phyloP scores from a whole-genome alignment of 2,797 vertebrate genomes.

The Cirrhinus molitorella region DNA sequence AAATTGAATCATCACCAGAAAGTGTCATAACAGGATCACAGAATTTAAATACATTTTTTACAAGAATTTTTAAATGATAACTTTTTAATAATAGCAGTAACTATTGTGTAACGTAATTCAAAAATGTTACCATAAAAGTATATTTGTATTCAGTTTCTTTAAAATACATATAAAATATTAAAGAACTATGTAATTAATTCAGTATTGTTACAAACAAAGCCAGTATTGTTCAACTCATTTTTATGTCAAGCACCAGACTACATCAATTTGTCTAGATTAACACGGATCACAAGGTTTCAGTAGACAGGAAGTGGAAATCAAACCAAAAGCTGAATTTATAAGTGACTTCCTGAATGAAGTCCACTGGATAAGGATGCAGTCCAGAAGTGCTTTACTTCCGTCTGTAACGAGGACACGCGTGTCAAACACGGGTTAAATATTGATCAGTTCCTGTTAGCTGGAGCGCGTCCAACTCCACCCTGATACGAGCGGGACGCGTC shows the following conservation, averaged over 20 bases:
- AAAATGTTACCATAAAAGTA: too few relatives aligned
- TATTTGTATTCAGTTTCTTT: too few relatives aligned
- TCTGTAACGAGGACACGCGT: conserved; percentile 15
- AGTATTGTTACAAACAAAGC: neutral
- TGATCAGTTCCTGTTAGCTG: conserved; percentile 67
- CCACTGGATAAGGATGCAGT: neutral
- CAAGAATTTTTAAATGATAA: too few relatives aligned
- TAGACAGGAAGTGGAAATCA: neutral
- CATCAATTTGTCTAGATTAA: neutral
- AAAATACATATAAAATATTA: too few relatives aligned
- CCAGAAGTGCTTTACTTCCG: neutral
- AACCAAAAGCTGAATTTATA: neutral
- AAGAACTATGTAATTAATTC: too few relatives aligned
- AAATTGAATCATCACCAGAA: too few relatives aligned
- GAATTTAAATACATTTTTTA: too few relatives aligned
- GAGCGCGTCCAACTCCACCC: conserved; percentile 70
- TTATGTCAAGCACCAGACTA: neutral
- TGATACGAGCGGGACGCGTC: conserved; percentile 53
- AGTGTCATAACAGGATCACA: too few relatives aligned
- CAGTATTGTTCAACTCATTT: neutral
- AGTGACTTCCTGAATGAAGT: neutral
- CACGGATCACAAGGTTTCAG: neutral
- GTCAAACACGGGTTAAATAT: conserved; percentile 72
- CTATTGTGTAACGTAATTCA: too few relatives aligned
- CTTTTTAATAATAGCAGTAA: too few relatives aligned